Percentiles rank a stretch among this genome's conserved stretches.
Evolutionary conservation across 2,888 invertebrate genomes (phyloP).

Genomic region (Zygogramma bicolorata): DNA sequence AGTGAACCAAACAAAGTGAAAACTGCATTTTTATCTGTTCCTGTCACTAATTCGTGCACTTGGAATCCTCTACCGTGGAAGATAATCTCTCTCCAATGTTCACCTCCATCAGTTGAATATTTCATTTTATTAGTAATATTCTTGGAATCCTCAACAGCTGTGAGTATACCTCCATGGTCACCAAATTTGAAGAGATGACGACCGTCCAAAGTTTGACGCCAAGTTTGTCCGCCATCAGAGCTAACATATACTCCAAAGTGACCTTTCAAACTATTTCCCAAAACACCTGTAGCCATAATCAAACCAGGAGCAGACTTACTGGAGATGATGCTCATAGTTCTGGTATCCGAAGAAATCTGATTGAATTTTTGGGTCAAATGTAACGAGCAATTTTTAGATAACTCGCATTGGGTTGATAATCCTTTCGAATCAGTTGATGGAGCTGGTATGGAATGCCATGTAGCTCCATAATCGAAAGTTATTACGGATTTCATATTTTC

Average conservation of each 20-base stretch:
- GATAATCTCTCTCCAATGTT: slow-evolving; percentile 80
- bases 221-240: slow-evolving; percentile 84
- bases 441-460: slow-evolving; percentile 82
- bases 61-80: slow-evolving; percentile 80
- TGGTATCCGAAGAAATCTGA: slow-evolving; percentile 83
- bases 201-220: slow-evolving; percentile 81
- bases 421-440: slow-evolving; percentile 79
- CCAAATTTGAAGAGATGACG: slow-evolving; percentile 90
- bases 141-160: slow-evolving; percentile 87
- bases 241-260: slow-evolving; percentile 85
- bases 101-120: slow-evolving; percentile 90
- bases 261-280: slow-evolving; percentile 82
- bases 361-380: slow-evolving; percentile 90
- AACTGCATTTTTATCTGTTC: slow-evolving; percentile 91
- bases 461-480: slow-evolving; percentile 88
- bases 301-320: slow-evolving; percentile 90
- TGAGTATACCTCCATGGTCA: slow-evolving; percentile 90
- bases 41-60: slow-evolving; percentile 92
- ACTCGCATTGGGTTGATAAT: slow-evolving; percentile 74
- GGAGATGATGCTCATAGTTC: slow-evolving; percentile 85
- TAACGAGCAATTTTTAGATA: slow-evolving; percentile 80
- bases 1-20: slow-evolving; percentile 93
- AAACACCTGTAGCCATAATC: slow-evolving; percentile 87
- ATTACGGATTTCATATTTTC: slow-evolving; percentile 85
- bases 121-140: slow-evolving; percentile 81